Percentiles rank a stretch among this genome's conserved stretches.
These are phyloP conservation scores for Ciconia boyciana DNA, from an alignment of 2,113 vertebrate species.

Conservation along the genomic window DNA sequence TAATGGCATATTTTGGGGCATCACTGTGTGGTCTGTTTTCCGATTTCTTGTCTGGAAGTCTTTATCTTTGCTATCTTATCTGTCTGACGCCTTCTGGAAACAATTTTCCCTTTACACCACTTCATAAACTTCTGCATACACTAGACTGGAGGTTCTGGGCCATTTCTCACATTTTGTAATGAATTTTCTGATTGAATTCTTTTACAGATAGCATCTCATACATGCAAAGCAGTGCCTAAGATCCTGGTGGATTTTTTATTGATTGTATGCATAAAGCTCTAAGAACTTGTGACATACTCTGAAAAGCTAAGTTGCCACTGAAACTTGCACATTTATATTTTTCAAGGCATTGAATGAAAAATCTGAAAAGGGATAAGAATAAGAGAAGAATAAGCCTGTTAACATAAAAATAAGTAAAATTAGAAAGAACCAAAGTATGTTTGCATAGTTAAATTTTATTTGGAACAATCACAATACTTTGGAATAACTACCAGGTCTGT, in stretches of 20 bases:
- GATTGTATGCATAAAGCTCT: background rate
- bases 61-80: slow-evolving; percentile 25
- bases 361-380: background rate
- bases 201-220: slow-evolving; percentile 23
- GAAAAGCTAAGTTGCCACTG: background rate
- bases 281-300: background rate
- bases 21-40: background rate
- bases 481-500: background rate
- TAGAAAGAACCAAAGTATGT: background rate
- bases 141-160: background rate
- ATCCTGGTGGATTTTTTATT: background rate
- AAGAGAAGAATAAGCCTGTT: background rate
- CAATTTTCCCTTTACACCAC: slow-evolving; percentile 6
- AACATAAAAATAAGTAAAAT: background rate
- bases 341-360: background rate
- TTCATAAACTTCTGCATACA: slow-evolving; percentile 21
- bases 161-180: slow-evolving; percentile 45
- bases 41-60: background rate
- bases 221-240: background rate
- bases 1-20: background rate
- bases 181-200: slow-evolving; percentile 43
- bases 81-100: slow-evolving; percentile 25
- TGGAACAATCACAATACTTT: background rate
- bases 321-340: background rate
- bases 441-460: background rate